Evolutionary conservation across 2,888 invertebrate species (phyloP), one percentile per base, ranked within the genome.

Genomic region (Gasteruption jaculator): DNA sequence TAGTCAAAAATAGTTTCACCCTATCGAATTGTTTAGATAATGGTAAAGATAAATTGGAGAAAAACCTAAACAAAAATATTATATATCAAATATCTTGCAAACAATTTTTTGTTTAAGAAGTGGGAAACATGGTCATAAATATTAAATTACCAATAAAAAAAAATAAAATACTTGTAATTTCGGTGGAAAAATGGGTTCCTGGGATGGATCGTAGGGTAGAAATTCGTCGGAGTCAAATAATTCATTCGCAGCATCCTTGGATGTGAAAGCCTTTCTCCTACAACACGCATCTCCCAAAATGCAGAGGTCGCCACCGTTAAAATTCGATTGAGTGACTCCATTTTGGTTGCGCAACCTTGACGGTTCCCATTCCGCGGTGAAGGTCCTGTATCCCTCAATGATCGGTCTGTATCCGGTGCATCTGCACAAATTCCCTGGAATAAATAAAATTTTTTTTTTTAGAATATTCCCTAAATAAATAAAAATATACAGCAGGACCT

Each of bases 341-440:
- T 43, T 63, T 54, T 16, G 41, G 26, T 20, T 46, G 12, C 53
- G 42, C 15, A 26, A 48, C 20, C 56, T 46, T 30, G 67, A 54
- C 46, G 58, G 61, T 65, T 81, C 79, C 80, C 81, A 85, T 52
- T 82, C 84, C 65, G 85, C 83, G 1, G 81, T 82, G 53, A 92
- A 89, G 0, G 87, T 85, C 71, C 82, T 84, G 59, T 85, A 91
- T 0, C 91, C 91, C 70, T 93, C 91, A 26, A 93, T 78, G 40
- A 94, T 94, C 0, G 93, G 87, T 52, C 93, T 77, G 61, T 94
- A 94, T 0, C 93, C 94, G 1, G 93, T 94, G 65, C 94, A 94
- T 45, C 93, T 78, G 57, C 93, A 94, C 10, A 93, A 74, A 55
- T 79, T 79, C 16, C 78, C 78, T 75, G 54, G 15, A 51, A 44